Percentiles rank a stretch among this genome's conserved stretches.
These are phyloP conservation scores for Aphodius sticticus DNA, from an alignment of 2,888 invertebrate genomes.

Conservation along the genomic window DNA sequence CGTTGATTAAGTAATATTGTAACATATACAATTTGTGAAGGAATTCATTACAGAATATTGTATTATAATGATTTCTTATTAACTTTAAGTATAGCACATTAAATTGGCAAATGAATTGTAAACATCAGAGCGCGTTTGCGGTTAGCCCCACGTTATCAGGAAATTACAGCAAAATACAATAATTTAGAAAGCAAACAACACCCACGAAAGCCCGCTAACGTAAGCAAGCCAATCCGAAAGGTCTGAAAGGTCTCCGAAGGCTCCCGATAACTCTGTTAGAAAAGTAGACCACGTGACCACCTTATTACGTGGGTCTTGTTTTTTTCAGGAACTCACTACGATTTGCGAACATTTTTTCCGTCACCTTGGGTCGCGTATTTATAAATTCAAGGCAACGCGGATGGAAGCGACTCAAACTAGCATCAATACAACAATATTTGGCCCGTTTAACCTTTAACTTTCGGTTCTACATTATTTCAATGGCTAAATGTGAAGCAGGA, in stretches of 20 bases:
- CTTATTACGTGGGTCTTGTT: not conserved
- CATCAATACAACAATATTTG: conserved; percentile 16
- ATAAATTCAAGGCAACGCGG: conserved; percentile 29
- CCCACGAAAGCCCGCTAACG: not conserved
- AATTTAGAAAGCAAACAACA: not conserved
- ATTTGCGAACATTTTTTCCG: conserved; percentile 23
- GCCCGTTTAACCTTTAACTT: conserved; percentile 15
- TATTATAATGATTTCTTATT: too few species aligned
- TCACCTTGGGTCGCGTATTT: conserved; percentile 36
- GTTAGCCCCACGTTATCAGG: not conserved
- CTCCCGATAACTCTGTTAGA: not conserved
- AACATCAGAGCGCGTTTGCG: not conserved
- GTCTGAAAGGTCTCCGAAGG: not conserved
- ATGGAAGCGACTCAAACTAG: conserved; percentile 19
- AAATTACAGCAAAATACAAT: not conserved
- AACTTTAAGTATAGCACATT: too few species aligned
- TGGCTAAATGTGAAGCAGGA: not conserved
- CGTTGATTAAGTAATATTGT: too few species aligned
- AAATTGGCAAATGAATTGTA: not conserved
- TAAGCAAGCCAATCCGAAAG: not conserved
- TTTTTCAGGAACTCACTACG: conserved; percentile 23
- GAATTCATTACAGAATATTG: too few species aligned
- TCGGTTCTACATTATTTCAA: conserved; percentile 4
- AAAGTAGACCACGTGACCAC: not conserved
- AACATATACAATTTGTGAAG: too few species aligned